A percentile compares a stretch with the other conserved stretches of the same genome.
Evolutionary conservation across 2,797 vertebrate species (phyloP).

Genomic region (Gobio occitaniae): DNA sequence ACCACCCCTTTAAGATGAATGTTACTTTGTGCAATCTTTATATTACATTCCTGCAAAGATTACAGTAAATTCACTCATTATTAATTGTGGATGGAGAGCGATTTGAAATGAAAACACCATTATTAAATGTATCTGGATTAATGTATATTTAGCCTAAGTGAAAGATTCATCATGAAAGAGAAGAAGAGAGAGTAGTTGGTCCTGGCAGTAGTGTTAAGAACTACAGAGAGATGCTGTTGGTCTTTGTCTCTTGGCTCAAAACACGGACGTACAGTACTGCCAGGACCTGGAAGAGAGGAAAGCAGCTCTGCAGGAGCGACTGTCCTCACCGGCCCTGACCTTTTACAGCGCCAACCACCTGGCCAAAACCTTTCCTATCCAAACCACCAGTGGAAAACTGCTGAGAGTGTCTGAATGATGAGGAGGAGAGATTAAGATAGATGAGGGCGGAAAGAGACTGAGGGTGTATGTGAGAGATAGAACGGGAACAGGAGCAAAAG

Average conservation of each 20-base stretch:
- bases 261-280: slow-evolving; percentile 12
- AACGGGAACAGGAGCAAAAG: slow-evolving; percentile 1
- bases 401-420: slow-evolving; percentile 32
- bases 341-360: slow-evolving; percentile 46
- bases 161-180: not conserved
- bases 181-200: not conserved
- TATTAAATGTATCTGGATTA: not conserved
- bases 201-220: slow-evolving; percentile 13
- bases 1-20: not conserved
- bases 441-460: slow-evolving; percentile 5
- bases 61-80: not conserved
- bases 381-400: slow-evolving; percentile 34
- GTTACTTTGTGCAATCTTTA: not conserved
- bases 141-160: not conserved
- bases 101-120: not conserved
- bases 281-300: slow-evolving; percentile 22
- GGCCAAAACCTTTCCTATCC: slow-evolving; percentile 40
- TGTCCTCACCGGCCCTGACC: slow-evolving; percentile 41
- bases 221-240: slow-evolving; percentile 17
- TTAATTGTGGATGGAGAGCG: not conserved
- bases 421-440: slow-evolving; percentile 23
- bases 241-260: slow-evolving; percentile 34
- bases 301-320: slow-evolving; percentile 34
- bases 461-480: not conserved
- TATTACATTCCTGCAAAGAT: not conserved